Evolutionary conservation across 1,140 invertebrate species (phyloP).

Genomic region (Caenorhabditis inopinata): DNA sequence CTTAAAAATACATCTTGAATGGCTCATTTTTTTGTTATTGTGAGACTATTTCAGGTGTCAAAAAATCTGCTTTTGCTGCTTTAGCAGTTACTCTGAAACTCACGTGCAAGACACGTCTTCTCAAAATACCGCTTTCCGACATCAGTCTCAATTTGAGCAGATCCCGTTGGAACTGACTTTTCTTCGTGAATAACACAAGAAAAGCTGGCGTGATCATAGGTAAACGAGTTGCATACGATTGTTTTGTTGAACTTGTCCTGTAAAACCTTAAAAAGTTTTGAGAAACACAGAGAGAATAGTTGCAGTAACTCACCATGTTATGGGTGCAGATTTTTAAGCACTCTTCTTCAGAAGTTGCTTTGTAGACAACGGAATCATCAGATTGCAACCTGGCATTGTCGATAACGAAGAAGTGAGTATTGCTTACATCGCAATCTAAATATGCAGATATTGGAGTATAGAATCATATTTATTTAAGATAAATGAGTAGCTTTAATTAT

Average conservation of each 20-base stretch:
- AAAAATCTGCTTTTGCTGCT: too few relatives aligned
- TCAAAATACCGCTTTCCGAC: slow-evolving; percentile 59
- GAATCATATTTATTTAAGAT: not conserved
- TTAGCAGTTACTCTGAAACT: not conserved
- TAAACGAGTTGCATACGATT: slow-evolving; percentile 49
- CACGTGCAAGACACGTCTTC: slow-evolving; percentile 62
- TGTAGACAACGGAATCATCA: slow-evolving; percentile 34
- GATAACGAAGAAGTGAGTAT: slow-evolving; percentile 49
- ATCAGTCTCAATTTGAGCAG: not conserved
- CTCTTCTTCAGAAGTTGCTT: slow-evolving; percentile 50
- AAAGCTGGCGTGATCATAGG: slow-evolving; percentile 50
- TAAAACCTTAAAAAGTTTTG: slow-evolving; percentile 23
- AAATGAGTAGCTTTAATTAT: not conserved
- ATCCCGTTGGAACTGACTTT: slow-evolving; percentile 44
- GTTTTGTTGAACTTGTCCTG: slow-evolving; percentile 46
- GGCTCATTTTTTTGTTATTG: too few relatives aligned
- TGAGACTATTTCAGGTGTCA: too few relatives aligned
- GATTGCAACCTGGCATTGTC: slow-evolving; percentile 45
- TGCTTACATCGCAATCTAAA: slow-evolving; percentile 47
- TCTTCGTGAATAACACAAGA: slow-evolving; percentile 47
- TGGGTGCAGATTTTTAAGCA: slow-evolving; percentile 45
- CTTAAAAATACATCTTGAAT: too few relatives aligned
- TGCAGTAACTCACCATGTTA: slow-evolving; percentile 29
- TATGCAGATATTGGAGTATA: too few relatives aligned
- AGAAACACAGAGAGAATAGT: not conserved